phyloP scores from a whole-genome alignment of 2,888 invertebrate genomes.

The Sialis lutaria region DNA sequence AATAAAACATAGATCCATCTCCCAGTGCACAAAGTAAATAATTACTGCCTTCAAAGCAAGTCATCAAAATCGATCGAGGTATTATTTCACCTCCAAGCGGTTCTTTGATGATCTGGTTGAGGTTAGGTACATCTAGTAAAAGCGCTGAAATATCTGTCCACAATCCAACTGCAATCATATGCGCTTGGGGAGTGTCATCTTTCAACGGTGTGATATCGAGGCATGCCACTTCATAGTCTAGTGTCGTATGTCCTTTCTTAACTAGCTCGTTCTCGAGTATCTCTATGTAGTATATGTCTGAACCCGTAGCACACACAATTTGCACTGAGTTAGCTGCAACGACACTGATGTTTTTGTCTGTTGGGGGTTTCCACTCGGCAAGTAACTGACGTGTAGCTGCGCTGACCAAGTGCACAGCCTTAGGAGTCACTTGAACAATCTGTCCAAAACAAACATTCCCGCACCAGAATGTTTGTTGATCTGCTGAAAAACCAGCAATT shows the following conservation, averaged over 20 bases:
- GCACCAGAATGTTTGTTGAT: slow-evolving; percentile 87
- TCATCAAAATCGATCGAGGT: slow-evolving; percentile 87
- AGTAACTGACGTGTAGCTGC: slow-evolving; percentile 44
- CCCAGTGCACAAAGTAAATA: slow-evolving; percentile 86
- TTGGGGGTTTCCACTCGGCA: slow-evolving; percentile 54
- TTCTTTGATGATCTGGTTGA: slow-evolving; percentile 71
- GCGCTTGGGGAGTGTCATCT: slow-evolving; percentile 39
- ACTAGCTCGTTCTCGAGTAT: slow-evolving; percentile 45
- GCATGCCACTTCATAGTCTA: slow-evolving; percentile 93
- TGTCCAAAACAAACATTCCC: slow-evolving; percentile 77
- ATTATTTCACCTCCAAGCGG: slow-evolving; percentile 87
- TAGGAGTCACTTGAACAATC: slow-evolving; percentile 58
- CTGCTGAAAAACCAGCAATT: slow-evolving; percentile 76
- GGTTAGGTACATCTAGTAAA: slow-evolving; percentile 62
- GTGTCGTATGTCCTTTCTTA: slow-evolving; percentile 45
- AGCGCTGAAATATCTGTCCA: slow-evolving; percentile 96
- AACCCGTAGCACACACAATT: slow-evolving; percentile 74
- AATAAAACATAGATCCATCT: slow-evolving; percentile 96
- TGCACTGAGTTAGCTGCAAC: slow-evolving; percentile 66
- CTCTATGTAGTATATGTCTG: slow-evolving; percentile 68
- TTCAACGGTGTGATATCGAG: slow-evolving; percentile 76
- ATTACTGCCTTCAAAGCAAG: slow-evolving; percentile 80
- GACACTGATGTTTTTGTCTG: slow-evolving; percentile 65
- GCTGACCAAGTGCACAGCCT: slow-evolving; percentile 53
- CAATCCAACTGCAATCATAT: slow-evolving; percentile 77